phyloP scores from a whole-genome alignment of 2,113 vertebrate species.

The Xyliphius kryptos region DNA sequence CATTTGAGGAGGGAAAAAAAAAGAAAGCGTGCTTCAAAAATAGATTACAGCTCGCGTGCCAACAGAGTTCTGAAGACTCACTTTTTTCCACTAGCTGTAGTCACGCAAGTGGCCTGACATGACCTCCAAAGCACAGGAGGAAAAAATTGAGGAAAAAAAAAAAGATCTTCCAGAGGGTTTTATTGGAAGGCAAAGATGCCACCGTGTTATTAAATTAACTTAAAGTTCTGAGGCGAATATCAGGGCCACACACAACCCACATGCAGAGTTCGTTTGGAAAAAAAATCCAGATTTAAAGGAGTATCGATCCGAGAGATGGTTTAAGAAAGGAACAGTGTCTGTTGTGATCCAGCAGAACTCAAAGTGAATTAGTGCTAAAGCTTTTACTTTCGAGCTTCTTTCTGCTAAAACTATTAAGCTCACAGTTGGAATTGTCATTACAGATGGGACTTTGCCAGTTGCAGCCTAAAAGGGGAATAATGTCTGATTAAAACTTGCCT shows the following conservation, averaged over 20 bases:
- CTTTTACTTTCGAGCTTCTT: slow-evolving; percentile 31
- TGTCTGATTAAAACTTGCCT: background rate
- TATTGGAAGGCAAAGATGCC: slow-evolving; percentile 21
- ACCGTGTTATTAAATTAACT: slow-evolving; percentile 24
- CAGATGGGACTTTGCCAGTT: slow-evolving; percentile 47
- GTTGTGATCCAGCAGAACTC: slow-evolving; percentile 45
- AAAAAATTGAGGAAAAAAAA: slow-evolving; percentile 36
- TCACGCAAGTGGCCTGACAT: slow-evolving; percentile 72
- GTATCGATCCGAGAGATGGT: too few relatives aligned
- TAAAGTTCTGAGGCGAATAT: too few relatives aligned
- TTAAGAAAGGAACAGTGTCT: background rate
- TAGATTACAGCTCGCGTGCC: slow-evolving; percentile 72
- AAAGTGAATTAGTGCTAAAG: slow-evolving; percentile 48
- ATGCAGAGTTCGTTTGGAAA: too few relatives aligned
- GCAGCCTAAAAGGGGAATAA: slow-evolving; percentile 27
- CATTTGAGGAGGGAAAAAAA: slow-evolving; percentile 37
- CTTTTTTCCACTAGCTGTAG: slow-evolving; percentile 66
- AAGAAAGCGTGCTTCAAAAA: slow-evolving; percentile 63
- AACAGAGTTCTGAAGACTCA: slow-evolving; percentile 61
- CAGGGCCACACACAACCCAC: too few relatives aligned
- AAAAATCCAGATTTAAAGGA: too few relatives aligned
- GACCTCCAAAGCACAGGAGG: slow-evolving; percentile 50
- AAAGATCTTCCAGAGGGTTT: slow-evolving; percentile 35
- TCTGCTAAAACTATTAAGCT: slow-evolving; percentile 62
- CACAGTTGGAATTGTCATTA: slow-evolving; percentile 58